Percentiles rank a stretch among this genome's conserved stretches.
Conservation (phyloP, 2,797 vertebrate species). For the Pseudochirops cupreus region DNA sequence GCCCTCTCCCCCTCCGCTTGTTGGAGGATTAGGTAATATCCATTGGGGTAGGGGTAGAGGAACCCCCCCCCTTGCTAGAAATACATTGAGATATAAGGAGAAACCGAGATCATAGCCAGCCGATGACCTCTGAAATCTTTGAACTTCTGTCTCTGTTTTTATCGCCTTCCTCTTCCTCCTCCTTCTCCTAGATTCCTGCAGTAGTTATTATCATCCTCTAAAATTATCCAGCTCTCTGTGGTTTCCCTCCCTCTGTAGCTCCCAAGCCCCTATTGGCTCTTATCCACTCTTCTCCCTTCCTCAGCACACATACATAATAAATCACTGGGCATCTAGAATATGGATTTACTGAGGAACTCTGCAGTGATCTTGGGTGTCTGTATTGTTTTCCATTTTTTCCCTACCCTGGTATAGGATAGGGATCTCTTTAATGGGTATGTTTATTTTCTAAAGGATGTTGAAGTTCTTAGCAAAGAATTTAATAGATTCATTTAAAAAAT, state of each 20-base stretch:
- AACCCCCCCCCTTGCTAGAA: not conserved
- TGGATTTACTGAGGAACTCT: conserved; percentile 43
- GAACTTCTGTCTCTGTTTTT: conserved; percentile 21
- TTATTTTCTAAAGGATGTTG: not conserved
- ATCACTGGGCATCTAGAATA: not conserved
- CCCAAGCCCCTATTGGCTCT: not conserved
- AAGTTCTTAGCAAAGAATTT: not conserved
- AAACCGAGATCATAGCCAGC: conserved; percentile 31
- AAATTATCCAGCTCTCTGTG: not conserved
- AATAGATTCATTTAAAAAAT: not conserved
- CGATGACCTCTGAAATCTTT: conserved; percentile 46
- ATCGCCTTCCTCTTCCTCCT: not conserved
- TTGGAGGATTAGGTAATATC: not conserved
- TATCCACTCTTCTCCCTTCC: not conserved
- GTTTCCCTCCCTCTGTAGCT: not conserved
- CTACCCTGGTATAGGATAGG: not conserved
- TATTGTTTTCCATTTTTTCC: not conserved
- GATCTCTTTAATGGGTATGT: conserved; percentile 28
- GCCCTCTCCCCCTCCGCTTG: not conserved
- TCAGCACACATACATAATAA: not conserved
- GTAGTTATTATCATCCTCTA: not conserved
- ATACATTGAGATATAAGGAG: not conserved
- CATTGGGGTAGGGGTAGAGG: not conserved
- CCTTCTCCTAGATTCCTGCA: not conserved
- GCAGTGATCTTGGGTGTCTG: not conserved